Base-by-base conservation (phyloP, 1,140 invertebrate species). In the Bombus sibiricus region DNA sequence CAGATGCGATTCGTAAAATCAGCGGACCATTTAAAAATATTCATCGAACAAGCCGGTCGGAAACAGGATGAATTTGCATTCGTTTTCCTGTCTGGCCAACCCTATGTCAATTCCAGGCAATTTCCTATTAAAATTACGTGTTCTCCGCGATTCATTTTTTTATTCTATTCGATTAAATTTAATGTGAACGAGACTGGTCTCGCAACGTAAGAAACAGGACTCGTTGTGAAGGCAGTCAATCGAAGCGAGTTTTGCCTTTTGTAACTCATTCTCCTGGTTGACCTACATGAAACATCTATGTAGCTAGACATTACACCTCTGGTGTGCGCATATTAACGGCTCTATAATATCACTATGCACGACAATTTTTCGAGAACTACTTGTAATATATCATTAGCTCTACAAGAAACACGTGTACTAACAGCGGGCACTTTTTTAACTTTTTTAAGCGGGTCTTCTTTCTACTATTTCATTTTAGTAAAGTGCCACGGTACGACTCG, bases 41-140 rank as follows among this genome's bases (percentile, higher is more conserved):
- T 74, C 74, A 18, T 25, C 10, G 39, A 28, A 5, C 66, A 53
- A 62, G 37, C 47, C 57, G 18, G 41, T 88, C 82, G 91, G 91
- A 91, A 91, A 72, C 64, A 72, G 88, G 84, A 84, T 69, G 76
- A 25, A 73, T 72, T 85, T 37, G 25, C 53, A 59, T 62, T 64
- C 18, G 9, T n/a, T 34, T 80, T 72, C 41, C n/a, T 64, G 57
- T 3, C 25, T n/a, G 12, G 13, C 41, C 5, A 28, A 1, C 28
- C 25, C 12, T 5, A 13, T 5, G 69, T n/a, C 15, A 15, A 53
- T 75, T 22, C 6, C 10, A 2, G 1, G 10, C 15, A 66, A 39
- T 28, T 25, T 75, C 32, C 2, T 12, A 10, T 37, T 57, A 28
- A 5, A 43, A 83, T 39, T 53, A 18, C 25, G 34, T 0, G 5